Base-by-base conservation (phyloP, 1,140 invertebrate species). In the Anastrepha ludens region DNA sequence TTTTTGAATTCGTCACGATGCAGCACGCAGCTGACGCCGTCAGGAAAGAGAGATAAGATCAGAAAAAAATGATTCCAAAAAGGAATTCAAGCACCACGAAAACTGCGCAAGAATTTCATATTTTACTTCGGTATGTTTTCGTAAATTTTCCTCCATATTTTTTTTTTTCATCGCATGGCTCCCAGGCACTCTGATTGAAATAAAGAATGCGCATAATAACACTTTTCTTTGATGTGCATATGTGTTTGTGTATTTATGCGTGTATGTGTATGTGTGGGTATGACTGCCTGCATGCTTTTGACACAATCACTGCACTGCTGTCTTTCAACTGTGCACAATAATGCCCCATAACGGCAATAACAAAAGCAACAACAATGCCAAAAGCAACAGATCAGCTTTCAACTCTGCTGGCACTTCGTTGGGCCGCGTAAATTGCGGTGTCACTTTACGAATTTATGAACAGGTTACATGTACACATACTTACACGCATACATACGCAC, bases 391-490 rank as follows among this genome's bases (percentile, higher is more conserved):
- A 17, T 17, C 74, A 55, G n/a, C 47, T 55, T 55, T 29, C 74
- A 81, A 55, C 55, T 81, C 44, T 3, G 4, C 74, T 20, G 20
- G 47, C 74, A 81, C 74, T 81, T 81, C 47, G 74, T 20, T 9
- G 47, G 17, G 74, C 64, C 44, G 74, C 47, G 74, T 81, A 81
- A 81, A 81, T 81, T 81, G 74, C 74, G 74, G 74, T 81, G 41
- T 81, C 74, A 58, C 74, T 81, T 81, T 81, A 81, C 47, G 74
- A 81, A 81, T 81, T 81, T 81, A 81, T 81, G 74, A 81, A 81
- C 47, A 55, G 47, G n/a, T 7, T 58, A 11, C 64, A 67, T 44
- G n/a, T 7, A 65, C 64, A 2, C 11, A 55, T 11, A 55, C 50
- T 8, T 11, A 55, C 50, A 55, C 2, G 11, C 50, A 55, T 11